Conservation (phyloP, 2,113 vertebrate species). For the Euleptes europaea region DNA sequence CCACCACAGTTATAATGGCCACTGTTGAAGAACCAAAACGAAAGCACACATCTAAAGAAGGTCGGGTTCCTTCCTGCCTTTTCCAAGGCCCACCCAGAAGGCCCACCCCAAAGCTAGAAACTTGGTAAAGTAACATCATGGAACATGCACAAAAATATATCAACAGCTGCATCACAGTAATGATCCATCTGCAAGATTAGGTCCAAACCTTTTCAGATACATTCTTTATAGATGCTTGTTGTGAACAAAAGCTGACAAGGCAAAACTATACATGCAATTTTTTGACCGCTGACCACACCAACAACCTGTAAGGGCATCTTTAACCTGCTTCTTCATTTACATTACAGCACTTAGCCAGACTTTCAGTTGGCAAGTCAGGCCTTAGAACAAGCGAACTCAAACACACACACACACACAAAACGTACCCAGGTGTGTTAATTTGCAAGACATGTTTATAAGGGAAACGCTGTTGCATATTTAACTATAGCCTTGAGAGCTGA, state of each 20-base stretch:
- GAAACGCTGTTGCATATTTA: slow-evolving; percentile 40
- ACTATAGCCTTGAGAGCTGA: slow-evolving; percentile 43
- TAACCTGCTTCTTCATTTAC: rapidly evolving
- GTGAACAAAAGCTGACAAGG: not conserved
- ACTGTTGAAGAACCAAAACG: no score
- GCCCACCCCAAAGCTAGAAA: no score
- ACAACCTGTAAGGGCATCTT: not conserved
- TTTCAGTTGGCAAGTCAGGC: not conserved
- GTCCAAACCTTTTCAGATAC: not conserved
- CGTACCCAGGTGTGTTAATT: slow-evolving; percentile 32
- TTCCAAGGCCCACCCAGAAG: not conserved
- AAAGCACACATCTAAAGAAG: no score
- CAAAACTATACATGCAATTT: not conserved
- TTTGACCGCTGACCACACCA: not conserved
- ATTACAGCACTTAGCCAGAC: no score
- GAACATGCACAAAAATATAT: not conserved
- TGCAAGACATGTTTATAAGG: slow-evolving; percentile 14
- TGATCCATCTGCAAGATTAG: not conserved
- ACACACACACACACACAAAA: not conserved
- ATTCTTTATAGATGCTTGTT: no score
- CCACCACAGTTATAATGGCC: not conserved
- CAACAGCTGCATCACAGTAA: not conserved
- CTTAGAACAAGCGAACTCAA: no score
- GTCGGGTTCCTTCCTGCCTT: not conserved
- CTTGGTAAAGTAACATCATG: not conserved